Evolutionary conservation across 2,797 vertebrate species (phyloP).

Genomic region (Peromyscus melanophrys): DNA sequence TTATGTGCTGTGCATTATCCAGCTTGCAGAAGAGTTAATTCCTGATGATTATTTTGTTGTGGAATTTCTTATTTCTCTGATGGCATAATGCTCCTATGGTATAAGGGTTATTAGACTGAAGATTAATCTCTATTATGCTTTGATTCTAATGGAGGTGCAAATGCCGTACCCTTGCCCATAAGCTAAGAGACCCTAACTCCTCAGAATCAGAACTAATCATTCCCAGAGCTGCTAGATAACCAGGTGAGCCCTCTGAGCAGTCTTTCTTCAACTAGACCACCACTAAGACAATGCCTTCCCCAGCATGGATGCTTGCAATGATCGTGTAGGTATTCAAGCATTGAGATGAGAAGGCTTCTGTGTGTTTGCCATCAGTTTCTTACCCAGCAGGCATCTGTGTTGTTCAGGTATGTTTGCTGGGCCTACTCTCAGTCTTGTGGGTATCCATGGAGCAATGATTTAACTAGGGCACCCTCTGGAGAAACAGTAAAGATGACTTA

Average conservation of each 20-base stretch:
- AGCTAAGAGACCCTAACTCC: background rate
- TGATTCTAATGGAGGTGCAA: background rate
- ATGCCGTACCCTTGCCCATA: background rate
- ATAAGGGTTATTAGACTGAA: background rate
- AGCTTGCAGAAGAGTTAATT: too few species aligned
- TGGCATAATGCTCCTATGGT: background rate
- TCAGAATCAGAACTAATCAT: too few species aligned
- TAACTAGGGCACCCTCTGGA: accelerated
- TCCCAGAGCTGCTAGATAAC: too few species aligned
- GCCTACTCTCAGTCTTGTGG: background rate
- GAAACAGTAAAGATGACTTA: background rate
- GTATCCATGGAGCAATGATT: background rate
- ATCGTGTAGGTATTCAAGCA: background rate
- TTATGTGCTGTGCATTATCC: too few species aligned
- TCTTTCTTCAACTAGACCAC: background rate
- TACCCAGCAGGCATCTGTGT: too few species aligned
- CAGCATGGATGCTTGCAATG: background rate
- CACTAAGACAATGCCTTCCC: background rate
- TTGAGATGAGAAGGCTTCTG: too few species aligned
- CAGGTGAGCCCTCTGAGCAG: background rate
- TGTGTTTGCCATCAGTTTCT: background rate
- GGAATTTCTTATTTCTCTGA: too few species aligned
- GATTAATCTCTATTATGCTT: background rate
- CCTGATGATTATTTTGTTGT: too few species aligned
- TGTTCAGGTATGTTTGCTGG: background rate